Percentiles rank a stretch among this genome's conserved stretches.
phyloP scores from a whole-genome alignment of 2,113 vertebrate species.

The Onychostoma macrolepis region DNA sequence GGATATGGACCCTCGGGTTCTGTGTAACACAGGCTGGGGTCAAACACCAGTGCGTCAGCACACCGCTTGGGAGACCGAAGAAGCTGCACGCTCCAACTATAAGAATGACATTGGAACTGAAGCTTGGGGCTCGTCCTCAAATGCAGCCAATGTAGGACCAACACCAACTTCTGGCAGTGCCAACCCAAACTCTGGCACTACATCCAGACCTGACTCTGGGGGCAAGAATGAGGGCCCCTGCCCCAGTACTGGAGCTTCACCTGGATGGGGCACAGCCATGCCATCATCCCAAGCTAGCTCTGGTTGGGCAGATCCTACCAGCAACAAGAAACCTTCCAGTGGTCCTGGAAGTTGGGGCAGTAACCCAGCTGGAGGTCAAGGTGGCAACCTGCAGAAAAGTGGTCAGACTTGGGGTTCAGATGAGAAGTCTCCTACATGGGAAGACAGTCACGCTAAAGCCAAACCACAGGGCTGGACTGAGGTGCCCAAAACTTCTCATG shows the following conservation, averaged over 20 bases:
- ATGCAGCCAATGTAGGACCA: conserved; percentile 55
- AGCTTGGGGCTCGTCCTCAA: conserved; percentile 85
- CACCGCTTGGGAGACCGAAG: conserved; percentile 94
- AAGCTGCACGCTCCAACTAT: conserved; percentile 83
- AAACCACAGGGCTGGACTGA: conserved; percentile 92
- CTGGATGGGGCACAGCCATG: conserved; percentile 86
- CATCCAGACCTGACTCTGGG: conserved; percentile 85
- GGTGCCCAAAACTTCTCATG: conserved; percentile 74
- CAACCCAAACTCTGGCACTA: conserved; percentile 68
- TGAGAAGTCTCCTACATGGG: conserved; percentile 90
- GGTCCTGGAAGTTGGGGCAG: conserved; percentile 89
- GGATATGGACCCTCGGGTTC: conserved; percentile 93
- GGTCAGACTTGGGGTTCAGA: conserved; percentile 91
- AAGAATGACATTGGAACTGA: conserved; percentile 89
- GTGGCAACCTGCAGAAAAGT: conserved; percentile 84
- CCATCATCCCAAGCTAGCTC: conserved; percentile 69
- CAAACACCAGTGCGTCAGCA: conserved; percentile 97
- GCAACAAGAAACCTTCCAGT: conserved; percentile 81
- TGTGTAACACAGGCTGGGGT: conserved; percentile 98
- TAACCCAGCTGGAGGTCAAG: conserved; percentile 75
- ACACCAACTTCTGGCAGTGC: conserved; percentile 63
- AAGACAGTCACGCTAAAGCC: conserved; percentile 86
- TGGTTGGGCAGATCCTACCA: conserved; percentile 84
- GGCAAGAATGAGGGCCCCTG: conserved; percentile 83
- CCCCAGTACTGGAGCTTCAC: conserved; percentile 89